Evolutionary conservation across 2,113 vertebrate genomes (phyloP), one percentile per base, ranked within the genome.

Genomic region (Charina bottae): DNA sequence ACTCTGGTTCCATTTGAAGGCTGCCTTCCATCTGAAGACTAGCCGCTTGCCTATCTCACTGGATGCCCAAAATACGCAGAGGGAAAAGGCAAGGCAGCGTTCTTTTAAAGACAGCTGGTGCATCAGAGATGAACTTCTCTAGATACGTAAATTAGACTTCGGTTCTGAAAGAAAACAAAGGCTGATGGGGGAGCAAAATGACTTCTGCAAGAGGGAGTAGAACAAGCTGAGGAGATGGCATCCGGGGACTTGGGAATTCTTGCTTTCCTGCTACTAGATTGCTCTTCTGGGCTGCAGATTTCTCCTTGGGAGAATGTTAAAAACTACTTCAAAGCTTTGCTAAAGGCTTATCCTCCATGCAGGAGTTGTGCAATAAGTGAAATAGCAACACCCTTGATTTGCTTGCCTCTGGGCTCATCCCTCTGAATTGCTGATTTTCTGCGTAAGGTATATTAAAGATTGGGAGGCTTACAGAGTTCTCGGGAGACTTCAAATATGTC

Each of bases 31-130:
- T 23, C 91, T 7, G 26, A 6, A 26, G 26, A 55, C 13, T 88
- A 59, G 78, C 59, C 56, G 26, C 53, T 68, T 26, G 10, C 13
- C 0, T 0, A 0, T 54, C 60, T 64, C 59, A 83, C 46, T 62
- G 83, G 83, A 89, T 49, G 49, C 88, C 4, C 37, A 46, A 7
- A 28, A 4, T 0, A 12, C 17, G 12, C 53, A 3, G n/a, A 59
- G 46, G 4, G 0, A 21, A 23, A 86, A 83, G 0, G 0, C 1
- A 0, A 0, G 4, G n/a, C 21, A 89, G 88, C 37, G 1, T 64
- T 86, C 68, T 37, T 88, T 46, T 59, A 54, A 92, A 21, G 68
- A 59, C 86, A 55, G 6, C 10, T 58, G 13, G 24, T 23, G n/a
- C 33, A 15, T 23, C 72, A 23, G 26, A 0, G 1, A 85, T 21